A percentile compares a stretch with the other conserved stretches of the same genome.
phyloP scores from a whole-genome alignment of 1,140 invertebrate species.

The Temnothorax nylanderi region DNA sequence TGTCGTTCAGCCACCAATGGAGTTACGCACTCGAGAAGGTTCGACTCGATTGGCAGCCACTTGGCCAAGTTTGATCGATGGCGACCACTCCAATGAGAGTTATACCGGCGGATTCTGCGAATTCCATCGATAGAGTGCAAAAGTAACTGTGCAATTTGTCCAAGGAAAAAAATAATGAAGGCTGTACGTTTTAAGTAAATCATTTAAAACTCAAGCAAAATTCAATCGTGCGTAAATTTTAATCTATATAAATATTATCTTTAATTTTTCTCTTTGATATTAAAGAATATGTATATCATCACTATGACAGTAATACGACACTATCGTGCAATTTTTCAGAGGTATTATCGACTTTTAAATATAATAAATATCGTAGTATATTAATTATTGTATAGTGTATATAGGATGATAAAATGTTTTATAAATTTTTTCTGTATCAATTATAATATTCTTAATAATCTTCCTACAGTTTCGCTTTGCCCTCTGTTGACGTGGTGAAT shows the following conservation, averaged over 20 bases:
- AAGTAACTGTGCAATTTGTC: constrained; percentile 50
- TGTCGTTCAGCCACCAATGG: constrained; percentile 50
- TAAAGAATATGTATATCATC: background rate
- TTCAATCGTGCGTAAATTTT: background rate
- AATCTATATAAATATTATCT: background rate
- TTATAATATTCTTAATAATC: background rate
- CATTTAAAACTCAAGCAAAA: background rate
- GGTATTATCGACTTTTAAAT: background rate
- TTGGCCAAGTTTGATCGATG: constrained; percentile 70
- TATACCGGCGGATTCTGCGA: constrained; percentile 62
- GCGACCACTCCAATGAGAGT: constrained; percentile 56
- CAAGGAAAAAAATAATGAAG: constrained; percentile 22
- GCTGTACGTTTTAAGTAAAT: background rate
- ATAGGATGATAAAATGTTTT: background rate
- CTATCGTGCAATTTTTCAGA: background rate
- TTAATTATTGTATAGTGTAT: background rate
- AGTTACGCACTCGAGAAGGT: constrained; percentile 57
- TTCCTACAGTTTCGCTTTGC: background rate
- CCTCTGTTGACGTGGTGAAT: background rate
- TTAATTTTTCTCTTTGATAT: background rate
- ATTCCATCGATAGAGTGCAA: constrained; percentile 54
- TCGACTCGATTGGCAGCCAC: constrained; percentile 66
- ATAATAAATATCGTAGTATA: background rate
- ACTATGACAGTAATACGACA: background rate
- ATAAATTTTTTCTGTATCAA: background rate